Evolutionary conservation across 2,113 vertebrate genomes (phyloP).

Genomic region (Probosciger aterrimus): DNA sequence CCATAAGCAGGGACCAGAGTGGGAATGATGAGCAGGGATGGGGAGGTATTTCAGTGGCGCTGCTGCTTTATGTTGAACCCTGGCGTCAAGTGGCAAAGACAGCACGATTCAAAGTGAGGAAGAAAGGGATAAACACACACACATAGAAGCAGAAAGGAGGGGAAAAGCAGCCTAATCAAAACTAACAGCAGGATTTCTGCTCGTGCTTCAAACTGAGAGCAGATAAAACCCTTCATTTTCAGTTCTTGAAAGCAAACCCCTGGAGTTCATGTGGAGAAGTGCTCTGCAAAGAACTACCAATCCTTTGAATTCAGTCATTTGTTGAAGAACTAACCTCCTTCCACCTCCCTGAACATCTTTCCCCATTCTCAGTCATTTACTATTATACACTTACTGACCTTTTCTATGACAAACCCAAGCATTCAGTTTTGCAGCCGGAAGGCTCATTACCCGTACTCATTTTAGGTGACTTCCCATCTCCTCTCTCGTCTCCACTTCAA

Average conservation of each 20-base stretch:
- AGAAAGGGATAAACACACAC: background rate
- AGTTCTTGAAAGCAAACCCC: conserved; percentile 31
- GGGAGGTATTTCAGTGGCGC: background rate
- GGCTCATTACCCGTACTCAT: background rate
- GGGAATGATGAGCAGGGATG: background rate
- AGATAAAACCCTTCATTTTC: conserved; percentile 39
- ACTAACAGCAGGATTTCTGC: conserved; percentile 50
- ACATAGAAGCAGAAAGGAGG: background rate
- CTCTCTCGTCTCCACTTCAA: background rate
- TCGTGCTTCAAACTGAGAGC: conserved; percentile 3
- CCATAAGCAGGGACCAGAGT: background rate
- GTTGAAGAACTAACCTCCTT: background rate
- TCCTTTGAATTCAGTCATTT: conserved; percentile 27
- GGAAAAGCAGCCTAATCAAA: conserved; percentile 39
- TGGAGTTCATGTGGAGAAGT: background rate
- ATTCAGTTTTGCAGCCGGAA: background rate
- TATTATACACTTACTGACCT: background rate
- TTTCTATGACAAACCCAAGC: background rate
- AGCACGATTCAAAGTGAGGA: background rate
- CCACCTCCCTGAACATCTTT: background rate
- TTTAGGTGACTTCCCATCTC: background rate
- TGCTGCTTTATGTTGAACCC: background rate
- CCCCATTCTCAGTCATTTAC: background rate
- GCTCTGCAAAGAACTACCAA: background rate
- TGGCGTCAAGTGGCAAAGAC: background rate